Percentiles rank a stretch among this genome's conserved stretches.
Evolutionary conservation across 2,113 vertebrate species (phyloP).

Genomic region (Nipponia nippon): DNA sequence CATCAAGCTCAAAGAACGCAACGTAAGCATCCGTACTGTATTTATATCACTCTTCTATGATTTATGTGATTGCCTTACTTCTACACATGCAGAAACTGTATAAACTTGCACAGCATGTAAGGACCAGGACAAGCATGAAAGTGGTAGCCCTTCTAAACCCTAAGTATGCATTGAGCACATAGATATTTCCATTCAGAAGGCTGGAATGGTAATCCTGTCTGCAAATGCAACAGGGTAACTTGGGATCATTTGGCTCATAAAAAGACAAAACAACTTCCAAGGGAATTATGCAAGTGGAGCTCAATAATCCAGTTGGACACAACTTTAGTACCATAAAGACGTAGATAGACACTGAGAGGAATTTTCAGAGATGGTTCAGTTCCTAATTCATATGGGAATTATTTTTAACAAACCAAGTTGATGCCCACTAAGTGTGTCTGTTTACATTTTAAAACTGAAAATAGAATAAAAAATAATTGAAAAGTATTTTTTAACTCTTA

Average conservation of each 20-base stretch:
- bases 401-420: neutral
- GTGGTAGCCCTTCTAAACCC: neutral
- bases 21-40: neutral
- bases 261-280: neutral
- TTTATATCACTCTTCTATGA: neutral
- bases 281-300: neutral
- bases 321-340: neutral
- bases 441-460: neutral
- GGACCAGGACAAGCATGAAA: neutral
- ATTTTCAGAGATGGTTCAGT: neutral
- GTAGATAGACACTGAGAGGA: neutral
- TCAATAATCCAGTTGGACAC: neutral
- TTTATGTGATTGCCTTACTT: neutral
- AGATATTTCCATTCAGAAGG: neutral
- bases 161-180: neutral
- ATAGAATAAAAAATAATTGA: neutral
- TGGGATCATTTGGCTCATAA: neutral
- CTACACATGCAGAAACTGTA: neutral
- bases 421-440: neutral
- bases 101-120: neutral
- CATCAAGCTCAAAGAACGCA: neutral
- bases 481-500: neutral
- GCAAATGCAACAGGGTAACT: neutral
- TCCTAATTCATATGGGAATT: neutral
- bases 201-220: neutral